Conservation (phyloP, 1,140 invertebrate species). For the Ridgeia piscesae region DNA sequence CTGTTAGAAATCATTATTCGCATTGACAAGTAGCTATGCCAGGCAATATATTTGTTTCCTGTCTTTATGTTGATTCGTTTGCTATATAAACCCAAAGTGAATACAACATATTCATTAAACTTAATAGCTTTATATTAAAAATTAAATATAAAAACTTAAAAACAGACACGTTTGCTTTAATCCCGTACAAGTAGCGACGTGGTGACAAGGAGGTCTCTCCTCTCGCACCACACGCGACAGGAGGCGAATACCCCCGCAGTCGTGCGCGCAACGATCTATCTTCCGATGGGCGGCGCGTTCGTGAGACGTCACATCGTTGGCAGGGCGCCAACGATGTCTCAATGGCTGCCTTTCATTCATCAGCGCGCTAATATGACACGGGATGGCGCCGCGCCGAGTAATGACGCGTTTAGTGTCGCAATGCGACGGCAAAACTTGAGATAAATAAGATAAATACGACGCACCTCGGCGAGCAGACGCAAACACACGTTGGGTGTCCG, state of each 20-base stretch:
- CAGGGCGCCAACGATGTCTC: not conserved
- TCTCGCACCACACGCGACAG: too few species aligned
- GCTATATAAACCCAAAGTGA: too few species aligned
- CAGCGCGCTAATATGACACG: not conserved
- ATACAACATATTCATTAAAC: too few species aligned
- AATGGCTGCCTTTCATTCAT: not conserved
- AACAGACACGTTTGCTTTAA: too few species aligned
- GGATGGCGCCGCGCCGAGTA: not conserved
- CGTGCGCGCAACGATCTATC: not conserved
- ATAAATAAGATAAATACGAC: not conserved
- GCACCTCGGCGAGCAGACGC: not conserved
- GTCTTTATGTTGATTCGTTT: too few species aligned
- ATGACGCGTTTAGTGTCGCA: not conserved
- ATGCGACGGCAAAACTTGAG: not conserved
- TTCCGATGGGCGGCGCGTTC: not conserved
- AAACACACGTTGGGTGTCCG: not conserved
- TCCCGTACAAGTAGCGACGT: too few species aligned
- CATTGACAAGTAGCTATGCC: too few species aligned
- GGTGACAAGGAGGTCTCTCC: too few species aligned
- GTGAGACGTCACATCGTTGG: not conserved
- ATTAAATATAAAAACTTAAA: too few species aligned
- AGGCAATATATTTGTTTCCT: too few species aligned
- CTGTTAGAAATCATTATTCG: too few species aligned
- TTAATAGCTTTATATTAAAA: too few species aligned
- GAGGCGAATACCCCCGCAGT: not conserved